Conservation (phyloP, 2,113 vertebrate species). For the Perca flavescens region DNA sequence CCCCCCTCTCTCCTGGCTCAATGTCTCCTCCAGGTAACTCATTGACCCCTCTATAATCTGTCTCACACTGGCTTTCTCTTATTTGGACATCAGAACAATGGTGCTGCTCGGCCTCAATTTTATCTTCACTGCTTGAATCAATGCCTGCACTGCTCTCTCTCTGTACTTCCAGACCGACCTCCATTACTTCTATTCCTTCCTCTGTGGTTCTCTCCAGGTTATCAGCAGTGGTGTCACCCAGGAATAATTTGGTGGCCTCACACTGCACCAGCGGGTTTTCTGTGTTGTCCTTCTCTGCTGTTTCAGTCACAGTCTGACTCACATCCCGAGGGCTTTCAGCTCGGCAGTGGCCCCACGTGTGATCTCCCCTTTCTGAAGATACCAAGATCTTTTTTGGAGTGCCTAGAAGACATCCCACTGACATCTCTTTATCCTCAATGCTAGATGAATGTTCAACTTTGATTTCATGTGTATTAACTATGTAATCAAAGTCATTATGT, state of each 20-base stretch:
- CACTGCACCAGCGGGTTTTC: background rate
- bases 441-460: background rate
- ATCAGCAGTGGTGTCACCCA: background rate
- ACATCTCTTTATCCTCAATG: background rate
- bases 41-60: background rate
- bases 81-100: slow-evolving; percentile 3
- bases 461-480: background rate
- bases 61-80: background rate
- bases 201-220: slow-evolving; percentile 3
- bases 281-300: slow-evolving; percentile 25
- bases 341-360: background rate
- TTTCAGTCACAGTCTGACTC: slow-evolving; percentile 6
- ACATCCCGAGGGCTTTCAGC: background rate
- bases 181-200: background rate
- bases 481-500: background rate
- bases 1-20: background rate
- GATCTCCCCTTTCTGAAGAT: background rate
- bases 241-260: slow-evolving; percentile 2
- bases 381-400: background rate
- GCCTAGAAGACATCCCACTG: background rate
- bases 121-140: background rate
- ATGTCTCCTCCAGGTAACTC: slow-evolving; percentile 1
- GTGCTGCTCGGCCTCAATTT: background rate
- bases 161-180: background rate
- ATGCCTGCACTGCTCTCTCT: background rate